Conservation (phyloP, 2,113 vertebrate genomes). For the Myiopsitta monachus region DNA sequence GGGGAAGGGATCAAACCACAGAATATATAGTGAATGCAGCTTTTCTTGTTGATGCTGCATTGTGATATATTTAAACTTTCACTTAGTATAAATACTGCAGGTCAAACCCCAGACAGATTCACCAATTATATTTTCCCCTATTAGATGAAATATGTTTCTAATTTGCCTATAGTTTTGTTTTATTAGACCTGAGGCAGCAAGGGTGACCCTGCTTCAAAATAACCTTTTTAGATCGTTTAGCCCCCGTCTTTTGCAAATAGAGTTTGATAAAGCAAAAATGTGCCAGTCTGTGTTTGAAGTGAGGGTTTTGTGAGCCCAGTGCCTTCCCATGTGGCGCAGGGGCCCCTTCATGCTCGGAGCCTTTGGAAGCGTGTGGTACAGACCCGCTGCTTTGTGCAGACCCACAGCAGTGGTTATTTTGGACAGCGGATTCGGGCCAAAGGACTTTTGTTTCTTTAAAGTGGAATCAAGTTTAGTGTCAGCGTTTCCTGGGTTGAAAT, state of each 20-base stretch:
- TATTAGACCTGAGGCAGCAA: constrained; percentile 73
- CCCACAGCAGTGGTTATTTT: background rate
- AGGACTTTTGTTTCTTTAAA: constrained; percentile 15
- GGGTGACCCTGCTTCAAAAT: constrained; percentile 45
- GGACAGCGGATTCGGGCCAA: background rate
- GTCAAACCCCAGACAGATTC: constrained; percentile 74
- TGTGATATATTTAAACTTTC: constrained; percentile 70
- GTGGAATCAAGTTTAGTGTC: background rate
- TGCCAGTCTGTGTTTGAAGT: constrained; percentile 37
- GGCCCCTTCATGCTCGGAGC: background rate
- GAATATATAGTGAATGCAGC: background rate
- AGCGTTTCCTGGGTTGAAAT: background rate
- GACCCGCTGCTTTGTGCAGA: background rate
- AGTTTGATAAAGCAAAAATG: constrained; percentile 40
- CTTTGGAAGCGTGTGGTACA: background rate
- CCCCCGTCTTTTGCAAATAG: constrained; percentile 15
- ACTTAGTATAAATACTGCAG: constrained; percentile 67
- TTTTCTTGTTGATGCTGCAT: constrained; percentile 35
- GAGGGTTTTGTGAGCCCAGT: constrained; percentile 43
- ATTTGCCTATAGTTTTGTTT: constrained; percentile 76
- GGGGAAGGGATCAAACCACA: background rate
- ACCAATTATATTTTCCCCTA: constrained; percentile 71
- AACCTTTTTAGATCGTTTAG: constrained; percentile 57
- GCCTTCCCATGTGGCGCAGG: background rate
- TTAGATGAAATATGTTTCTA: constrained; percentile 75